phyloP scores from a whole-genome alignment of 2,888 invertebrate genomes.

The Cephus pulcher region DNA sequence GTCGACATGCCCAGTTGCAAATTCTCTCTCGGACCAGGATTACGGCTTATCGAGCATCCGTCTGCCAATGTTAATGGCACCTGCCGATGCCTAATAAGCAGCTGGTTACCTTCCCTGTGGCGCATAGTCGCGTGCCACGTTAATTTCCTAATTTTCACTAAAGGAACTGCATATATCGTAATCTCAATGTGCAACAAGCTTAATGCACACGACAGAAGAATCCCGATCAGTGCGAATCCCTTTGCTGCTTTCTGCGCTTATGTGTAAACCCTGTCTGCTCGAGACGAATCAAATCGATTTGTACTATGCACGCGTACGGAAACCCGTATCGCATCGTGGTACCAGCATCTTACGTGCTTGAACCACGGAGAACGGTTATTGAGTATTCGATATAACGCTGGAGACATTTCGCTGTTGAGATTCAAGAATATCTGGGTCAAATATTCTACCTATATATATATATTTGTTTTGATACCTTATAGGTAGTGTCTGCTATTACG shows the following conservation, averaged over 20 bases:
- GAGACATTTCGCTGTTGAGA: background rate
- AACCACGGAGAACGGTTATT: background rate
- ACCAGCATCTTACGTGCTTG: background rate
- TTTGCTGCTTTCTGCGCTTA: background rate
- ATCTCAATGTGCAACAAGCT: background rate
- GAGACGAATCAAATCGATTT: background rate
- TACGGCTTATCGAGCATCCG: background rate
- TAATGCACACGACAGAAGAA: background rate
- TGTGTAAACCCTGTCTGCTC: background rate
- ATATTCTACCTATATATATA: background rate
- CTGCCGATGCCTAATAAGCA: background rate
- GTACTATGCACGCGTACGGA: background rate
- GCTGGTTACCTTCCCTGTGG: background rate
- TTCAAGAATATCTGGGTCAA: background rate
- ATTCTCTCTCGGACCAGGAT: constrained; percentile 23
- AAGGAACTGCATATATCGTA: background rate
- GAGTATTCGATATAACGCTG: background rate
- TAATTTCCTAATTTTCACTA: background rate
- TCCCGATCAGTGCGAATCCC: background rate
- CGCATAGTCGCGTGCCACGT: background rate
- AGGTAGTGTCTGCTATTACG: background rate
- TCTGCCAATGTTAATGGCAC: background rate
- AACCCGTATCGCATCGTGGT: background rate
- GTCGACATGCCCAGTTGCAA: constrained; percentile 35
- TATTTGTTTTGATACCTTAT: background rate